Base-by-base conservation (phyloP, 1,140 invertebrate genomes). In the Teleopsis dalmanni region DNA sequence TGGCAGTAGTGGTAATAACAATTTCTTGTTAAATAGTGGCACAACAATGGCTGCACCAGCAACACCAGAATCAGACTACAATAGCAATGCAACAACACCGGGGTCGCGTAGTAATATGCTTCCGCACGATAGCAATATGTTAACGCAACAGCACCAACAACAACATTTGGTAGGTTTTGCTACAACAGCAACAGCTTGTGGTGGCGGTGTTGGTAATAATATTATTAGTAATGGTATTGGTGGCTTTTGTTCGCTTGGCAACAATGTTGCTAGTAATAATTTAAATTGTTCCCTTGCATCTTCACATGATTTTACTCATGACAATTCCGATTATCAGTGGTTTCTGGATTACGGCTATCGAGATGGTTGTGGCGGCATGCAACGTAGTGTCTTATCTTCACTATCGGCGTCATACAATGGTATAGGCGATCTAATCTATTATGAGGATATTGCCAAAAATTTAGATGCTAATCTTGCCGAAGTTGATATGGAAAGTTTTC, bases 401-500 rank as follows among this genome's bases (percentile, higher is more conserved):
- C 76, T 89, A 48, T 86, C 85, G 21, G 83, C 83, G 49, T 85
- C 84, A 4, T 87, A 88, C 62, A 83, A 83, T 62, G 80, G 82
- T 44, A 75, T 79, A 59, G 81, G 84, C 51, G 81, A 84, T 58
- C 71, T 85, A 47, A 76, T 76, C 16, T 85, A 85, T 56, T 92
- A 92, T 64, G 88, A 92, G 63, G 88, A 88, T 59, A 72, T 92
- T 52, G 82, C 89, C 31, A 81, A 87, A 60, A 88, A 93, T 67
- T 75, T 93, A 62, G 91, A 95, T 73, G 89, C 88, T 47, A 93
- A 93, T 71, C 77, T 95, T 55, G 91, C 91, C 21, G 88, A 94
- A 73, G 90, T 91, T 26, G 91, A 94, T 69, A 95, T 95, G 85
- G 91, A 95, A 72, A 89, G 88, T 65, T 94, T 92, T 73, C 81